These are phyloP conservation scores for Rotaria macrura DNA, from an alignment of 2,888 invertebrate genomes.

Conservation along the genomic window DNA sequence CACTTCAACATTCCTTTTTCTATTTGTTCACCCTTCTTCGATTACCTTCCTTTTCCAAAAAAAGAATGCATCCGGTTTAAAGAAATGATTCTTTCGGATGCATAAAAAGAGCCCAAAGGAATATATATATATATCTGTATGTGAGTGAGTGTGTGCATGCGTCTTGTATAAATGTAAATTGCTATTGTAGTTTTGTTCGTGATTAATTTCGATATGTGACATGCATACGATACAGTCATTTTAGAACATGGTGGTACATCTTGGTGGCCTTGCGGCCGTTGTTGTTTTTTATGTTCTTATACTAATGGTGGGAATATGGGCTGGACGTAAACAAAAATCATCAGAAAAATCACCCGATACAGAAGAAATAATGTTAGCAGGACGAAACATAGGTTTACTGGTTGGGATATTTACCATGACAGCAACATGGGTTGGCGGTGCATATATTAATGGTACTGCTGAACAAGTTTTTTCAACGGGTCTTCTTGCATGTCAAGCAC, in stretches of 20 bases:
- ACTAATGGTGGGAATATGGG: slow-evolving; percentile 89
- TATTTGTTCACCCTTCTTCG: neutral
- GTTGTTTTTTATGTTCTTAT: slow-evolving; percentile 89
- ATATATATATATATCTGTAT: no score
- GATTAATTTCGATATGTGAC: neutral
- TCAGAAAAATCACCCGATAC: slow-evolving; percentile 51
- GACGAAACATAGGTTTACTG: slow-evolving; percentile 81
- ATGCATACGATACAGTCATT: neutral
- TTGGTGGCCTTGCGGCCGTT: slow-evolving; percentile 82
- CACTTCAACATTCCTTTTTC: neutral
- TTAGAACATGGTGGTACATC: slow-evolving; percentile 49
- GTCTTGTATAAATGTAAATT: no score
- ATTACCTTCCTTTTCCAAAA: neutral
- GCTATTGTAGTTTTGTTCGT: no score
- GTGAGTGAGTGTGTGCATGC: no score
- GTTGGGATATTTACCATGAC: slow-evolving; percentile 99
- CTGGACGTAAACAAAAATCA: slow-evolving; percentile 65
- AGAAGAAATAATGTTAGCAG: slow-evolving; percentile 96
- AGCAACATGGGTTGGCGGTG: slow-evolving; percentile 38
- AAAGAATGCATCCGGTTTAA: neutral
- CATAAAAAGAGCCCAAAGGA: neutral
- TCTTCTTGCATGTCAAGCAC: slow-evolving; percentile 35
- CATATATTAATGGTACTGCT: slow-evolving; percentile 37
- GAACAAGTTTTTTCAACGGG: slow-evolving; percentile 34
- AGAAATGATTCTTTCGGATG: neutral